phyloP scores from a whole-genome alignment of 2,888 invertebrate genomes.

The Epicampocera succincta region DNA sequence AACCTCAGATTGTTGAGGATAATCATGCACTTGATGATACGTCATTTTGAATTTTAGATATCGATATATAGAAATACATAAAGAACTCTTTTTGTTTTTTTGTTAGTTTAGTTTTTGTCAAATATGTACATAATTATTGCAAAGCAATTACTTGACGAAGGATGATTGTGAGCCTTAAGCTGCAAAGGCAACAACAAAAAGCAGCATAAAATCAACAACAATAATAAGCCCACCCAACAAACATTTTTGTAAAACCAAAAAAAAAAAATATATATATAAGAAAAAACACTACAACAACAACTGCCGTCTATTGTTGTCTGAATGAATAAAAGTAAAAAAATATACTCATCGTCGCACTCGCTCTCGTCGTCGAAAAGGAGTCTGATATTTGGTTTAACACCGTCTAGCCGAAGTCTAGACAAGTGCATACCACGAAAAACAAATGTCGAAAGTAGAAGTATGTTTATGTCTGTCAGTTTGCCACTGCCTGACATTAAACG shows the following conservation, averaged over 20 bases:
- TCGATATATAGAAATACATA: no score
- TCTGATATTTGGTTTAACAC: slow-evolving; percentile 78
- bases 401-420: slow-evolving; percentile 81
- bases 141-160: slow-evolving; percentile 32
- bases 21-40: no score
- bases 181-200: slow-evolving; percentile 24
- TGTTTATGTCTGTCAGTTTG: slow-evolving; percentile 29
- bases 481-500: not conserved
- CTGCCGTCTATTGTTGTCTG: slow-evolving; percentile 68
- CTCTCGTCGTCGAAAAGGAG: slow-evolving; percentile 60
- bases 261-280: not conserved
- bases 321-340: slow-evolving; percentile 61
- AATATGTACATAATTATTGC: slow-evolving; percentile 19
- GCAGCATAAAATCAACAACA: slow-evolving; percentile 16
- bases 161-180: slow-evolving; percentile 30
- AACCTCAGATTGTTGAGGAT: no score
- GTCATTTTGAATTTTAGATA: no score
- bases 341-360: slow-evolving; percentile 55
- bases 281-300: slow-evolving; percentile 52
- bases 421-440: slow-evolving; percentile 73
- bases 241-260: slow-evolving; percentile 29
- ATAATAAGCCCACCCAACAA: not conserved
- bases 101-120: slow-evolving; percentile 1
- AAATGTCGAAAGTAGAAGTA: slow-evolving; percentile 67
- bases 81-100: not conserved